Percentiles rank a stretch among this genome's conserved stretches.
Conservation (phyloP, 1,140 invertebrate genomes). For the Colletes gigas region DNA sequence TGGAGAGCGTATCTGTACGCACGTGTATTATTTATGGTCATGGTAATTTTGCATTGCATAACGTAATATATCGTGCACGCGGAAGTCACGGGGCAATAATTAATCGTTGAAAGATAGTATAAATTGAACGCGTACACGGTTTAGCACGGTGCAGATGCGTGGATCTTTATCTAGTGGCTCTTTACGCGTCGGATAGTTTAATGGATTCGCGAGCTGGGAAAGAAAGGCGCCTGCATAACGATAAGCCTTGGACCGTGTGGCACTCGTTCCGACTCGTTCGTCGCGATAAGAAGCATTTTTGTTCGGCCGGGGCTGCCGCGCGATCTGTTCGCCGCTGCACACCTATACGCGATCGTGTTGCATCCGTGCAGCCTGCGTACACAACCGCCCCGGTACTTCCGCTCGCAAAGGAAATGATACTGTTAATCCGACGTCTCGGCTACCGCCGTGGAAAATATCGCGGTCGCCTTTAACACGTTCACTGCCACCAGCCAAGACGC, state of each 20-base stretch:
- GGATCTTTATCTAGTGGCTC: conserved; percentile 18
- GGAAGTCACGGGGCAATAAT: conserved; percentile 30
- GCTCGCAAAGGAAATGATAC: conserved; percentile 14
- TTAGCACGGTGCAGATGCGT: neutral
- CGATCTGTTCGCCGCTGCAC: neutral
- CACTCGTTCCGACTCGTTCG: neutral
- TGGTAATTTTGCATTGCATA: conserved; percentile 17
- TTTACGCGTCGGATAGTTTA: conserved; percentile 10
- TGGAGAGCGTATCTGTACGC: neutral
- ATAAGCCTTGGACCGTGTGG: neutral
- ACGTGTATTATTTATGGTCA: neutral
- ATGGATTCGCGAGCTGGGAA: neutral
- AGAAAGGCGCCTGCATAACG: conserved; percentile 14
- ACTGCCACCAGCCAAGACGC: too few species aligned
- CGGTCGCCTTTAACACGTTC: neutral
- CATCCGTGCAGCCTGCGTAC: conserved; percentile 5
- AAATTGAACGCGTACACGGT: neutral
- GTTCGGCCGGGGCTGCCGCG: neutral
- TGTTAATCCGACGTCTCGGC: conserved; percentile 18
- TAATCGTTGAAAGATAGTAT: conserved; percentile 25
- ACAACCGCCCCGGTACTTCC: conserved; percentile 6
- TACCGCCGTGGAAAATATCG: neutral
- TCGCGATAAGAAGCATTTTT: conserved; percentile 29
- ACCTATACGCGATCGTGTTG: neutral
- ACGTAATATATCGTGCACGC: conserved; percentile 5